Percentiles rank a stretch among this genome's conserved stretches.
phyloP scores from a whole-genome alignment of 2,797 vertebrate species.

The Amazona finschi region DNA sequence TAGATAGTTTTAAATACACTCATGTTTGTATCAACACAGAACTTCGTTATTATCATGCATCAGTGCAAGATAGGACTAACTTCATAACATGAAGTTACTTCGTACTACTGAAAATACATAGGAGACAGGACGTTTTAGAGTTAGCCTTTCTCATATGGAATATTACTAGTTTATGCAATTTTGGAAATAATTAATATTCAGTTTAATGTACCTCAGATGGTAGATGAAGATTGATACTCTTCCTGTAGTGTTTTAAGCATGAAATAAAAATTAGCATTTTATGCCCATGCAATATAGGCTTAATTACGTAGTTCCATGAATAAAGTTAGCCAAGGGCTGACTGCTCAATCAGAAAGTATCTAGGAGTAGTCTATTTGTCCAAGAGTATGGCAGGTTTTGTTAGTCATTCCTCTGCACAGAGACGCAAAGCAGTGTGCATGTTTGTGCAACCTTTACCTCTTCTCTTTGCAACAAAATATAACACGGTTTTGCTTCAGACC shows the following conservation, averaged over 20 bases:
- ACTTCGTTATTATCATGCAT: neutral
- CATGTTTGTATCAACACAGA: neutral
- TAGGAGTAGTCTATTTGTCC: neutral
- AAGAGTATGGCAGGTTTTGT: neutral
- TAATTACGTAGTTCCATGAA: neutral
- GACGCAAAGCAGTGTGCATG: neutral
- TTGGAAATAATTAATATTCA: neutral
- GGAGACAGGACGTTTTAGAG: neutral
- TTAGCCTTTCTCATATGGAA: neutral
- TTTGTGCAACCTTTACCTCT: neutral
- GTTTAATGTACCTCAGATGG: neutral
- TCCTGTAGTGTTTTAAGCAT: neutral
- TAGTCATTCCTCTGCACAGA: neutral
- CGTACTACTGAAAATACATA: neutral
- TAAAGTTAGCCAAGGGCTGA: neutral
- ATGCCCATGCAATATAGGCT: neutral
- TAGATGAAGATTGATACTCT: neutral
- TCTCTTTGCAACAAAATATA: neutral
- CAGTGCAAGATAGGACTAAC: neutral
- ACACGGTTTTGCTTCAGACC: neutral
- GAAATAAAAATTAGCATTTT: neutral
- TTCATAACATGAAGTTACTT: neutral
- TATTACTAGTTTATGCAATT: neutral
- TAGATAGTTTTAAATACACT: neutral
- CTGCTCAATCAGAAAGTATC: neutral